Evolutionary conservation across 2,888 invertebrate genomes (phyloP).

Genomic region (Slavum lentiscoides): DNA sequence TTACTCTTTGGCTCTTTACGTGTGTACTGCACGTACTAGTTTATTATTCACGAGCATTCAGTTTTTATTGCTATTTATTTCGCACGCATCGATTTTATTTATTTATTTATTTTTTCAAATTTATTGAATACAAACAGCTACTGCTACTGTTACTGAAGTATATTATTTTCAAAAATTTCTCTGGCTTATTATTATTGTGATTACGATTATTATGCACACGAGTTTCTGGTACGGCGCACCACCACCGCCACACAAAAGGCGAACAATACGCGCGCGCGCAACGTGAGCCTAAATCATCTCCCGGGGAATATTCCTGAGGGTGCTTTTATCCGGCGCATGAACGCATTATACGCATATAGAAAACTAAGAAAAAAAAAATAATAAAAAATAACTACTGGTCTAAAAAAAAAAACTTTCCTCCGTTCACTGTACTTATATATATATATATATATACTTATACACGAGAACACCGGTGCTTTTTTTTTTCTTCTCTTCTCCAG

Average conservation of each 20-base stretch:
- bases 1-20: too few species aligned
- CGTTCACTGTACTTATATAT: neutral
- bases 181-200: too few species aligned
- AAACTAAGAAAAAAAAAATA: constrained; percentile 11
- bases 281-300: constrained; percentile 40
- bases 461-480: neutral
- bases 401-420: neutral
- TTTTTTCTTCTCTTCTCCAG: neutral
- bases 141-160: too few species aligned
- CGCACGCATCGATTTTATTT: too few species aligned
- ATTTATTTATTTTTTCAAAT: too few species aligned
- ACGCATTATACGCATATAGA: constrained; percentile 27
- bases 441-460: neutral
- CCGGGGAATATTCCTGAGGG: constrained; percentile 44
- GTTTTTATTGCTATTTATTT: too few species aligned
- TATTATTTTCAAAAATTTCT: too few species aligned
- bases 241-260: constrained; percentile 17
- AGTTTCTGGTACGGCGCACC: neutral
- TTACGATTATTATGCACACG: too few species aligned
- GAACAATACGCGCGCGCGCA: constrained; percentile 34
- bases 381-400: too few species aligned
- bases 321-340: constrained; percentile 26
- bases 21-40: too few species aligned
- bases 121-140: too few species aligned
- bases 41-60: too few species aligned